Evolutionary conservation across 2,113 vertebrate genomes (phyloP), one percentile per base, ranked within the genome.

Genomic region (Boleophthalmus pectinirostris): DNA sequence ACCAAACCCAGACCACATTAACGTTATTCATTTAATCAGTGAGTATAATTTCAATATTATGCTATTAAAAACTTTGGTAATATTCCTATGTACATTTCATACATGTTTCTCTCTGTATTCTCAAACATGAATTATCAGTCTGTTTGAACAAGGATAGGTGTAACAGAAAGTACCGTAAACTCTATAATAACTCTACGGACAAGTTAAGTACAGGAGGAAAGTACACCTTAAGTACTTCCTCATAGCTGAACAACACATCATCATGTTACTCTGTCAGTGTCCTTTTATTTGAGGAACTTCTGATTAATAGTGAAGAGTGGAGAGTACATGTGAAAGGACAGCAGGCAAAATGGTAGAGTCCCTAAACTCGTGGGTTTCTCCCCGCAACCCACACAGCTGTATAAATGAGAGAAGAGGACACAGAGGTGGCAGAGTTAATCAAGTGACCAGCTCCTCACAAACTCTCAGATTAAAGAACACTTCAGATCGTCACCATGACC

Each of bases 401-500:
- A 83, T 86, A 90, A 63, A 84, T 82, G 18, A 2, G 33, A 21
- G 18, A 3, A 13, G 0, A 10, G 0, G 9, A 38, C 16, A 25
- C 60, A 20, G 29, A 33, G 15, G 6, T 35, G 60, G 16, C 29
- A 64, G 61, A 64, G 29, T 38, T 64, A 4, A 18, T 33, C 13
- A 38, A 33, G 18, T 35, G 61, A 64, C 33, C 61, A n/a, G 61
- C 11, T 64, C 33, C 61, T 64, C 61, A 3, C 10, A 46, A 43
- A 24, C 65, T 23, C 56, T 38, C 64, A 24, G 33, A n/a, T n/a
- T 15, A 45, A 46, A 45, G 3, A 14, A 66, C 38, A 23, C 24
- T 61, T 25, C 5, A 20, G 16, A 13, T 2, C 38, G 1, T 9
- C 21, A 47, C 6, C 1, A 94, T 94, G 92, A 71, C 88, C 16